Evolutionary conservation across 2,888 invertebrate genomes (phyloP), one percentile per base, ranked within the genome.

Genomic region (Rhagonycha fulva): DNA sequence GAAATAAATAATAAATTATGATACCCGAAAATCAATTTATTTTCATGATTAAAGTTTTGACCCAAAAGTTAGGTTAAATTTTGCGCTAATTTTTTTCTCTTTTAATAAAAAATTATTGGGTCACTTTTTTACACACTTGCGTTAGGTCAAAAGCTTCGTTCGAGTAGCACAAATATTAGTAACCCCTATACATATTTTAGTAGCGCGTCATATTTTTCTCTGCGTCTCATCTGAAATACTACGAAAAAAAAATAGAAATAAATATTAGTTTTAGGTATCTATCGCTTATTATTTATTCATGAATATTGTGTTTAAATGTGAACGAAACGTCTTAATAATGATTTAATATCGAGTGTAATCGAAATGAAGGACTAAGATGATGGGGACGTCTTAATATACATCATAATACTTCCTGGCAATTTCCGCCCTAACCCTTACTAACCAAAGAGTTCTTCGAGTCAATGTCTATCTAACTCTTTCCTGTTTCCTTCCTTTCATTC

Each of bases 371-470:
- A 74, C 76, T 74, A 76, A 76, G 76, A 76, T 71, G 80, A 79
- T 78, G 81, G 81, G 82, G 78, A 80, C 82, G 84, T 84, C 84
- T 87, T 86, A 86, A 86, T 86, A 85, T 85, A 85, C 84, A 86
- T 85, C 83, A 84, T 86, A 87, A 86, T 86, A 85, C 85, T 85
- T 85, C 85, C 86, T 86, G 84, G 85, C 87, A 87, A 87, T 87
- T 87, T 87, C 87, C 87, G 83, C 79, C 81, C 77, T 81, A 82
- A 82, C 83, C 79, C 79, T 79, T 79, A 62, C 75, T 74, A 74
- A 74, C 74, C 72, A 74, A 78, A 78, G 79, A 81, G 77, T 74
- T 63, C 68, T 75, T 70, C 67, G 75, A 72, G 72, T 69, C 68
- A 32, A 71, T 62, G 72, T 70, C 30, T 75, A 71, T 77, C 28